These are phyloP conservation scores for Brotula barbata DNA, from an alignment of 2,797 vertebrate genomes.

Conservation along the genomic window DNA sequence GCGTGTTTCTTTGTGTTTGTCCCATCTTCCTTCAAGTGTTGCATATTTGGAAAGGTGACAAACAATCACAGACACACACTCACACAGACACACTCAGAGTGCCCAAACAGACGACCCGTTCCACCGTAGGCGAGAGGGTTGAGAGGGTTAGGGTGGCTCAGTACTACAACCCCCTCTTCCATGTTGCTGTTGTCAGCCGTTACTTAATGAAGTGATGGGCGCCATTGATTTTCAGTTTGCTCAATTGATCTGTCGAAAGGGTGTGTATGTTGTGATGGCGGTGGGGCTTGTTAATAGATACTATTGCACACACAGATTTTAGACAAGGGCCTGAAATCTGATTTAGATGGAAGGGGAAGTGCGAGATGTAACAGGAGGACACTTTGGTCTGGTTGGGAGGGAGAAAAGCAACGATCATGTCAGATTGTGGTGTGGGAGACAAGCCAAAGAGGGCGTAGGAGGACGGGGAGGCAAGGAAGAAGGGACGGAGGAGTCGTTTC, in stretches of 20 bases:
- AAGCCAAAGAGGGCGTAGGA: conserved; percentile 28
- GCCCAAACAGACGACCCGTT: conserved; percentile 1
- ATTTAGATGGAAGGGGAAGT: conserved; percentile 2
- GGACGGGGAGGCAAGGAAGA: conserved; percentile 15
- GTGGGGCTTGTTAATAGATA: conserved; percentile 47
- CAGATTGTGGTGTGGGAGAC: conserved; percentile 29
- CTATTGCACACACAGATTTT: conserved; percentile 37
- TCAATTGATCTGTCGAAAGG: conserved; percentile 66
- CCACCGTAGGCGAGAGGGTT: conserved; percentile 6
- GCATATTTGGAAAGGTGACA: neutral
- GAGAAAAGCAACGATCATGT: neutral
- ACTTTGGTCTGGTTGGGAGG: conserved; percentile 35
- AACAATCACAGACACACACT: neutral
- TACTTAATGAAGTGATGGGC: conserved; percentile 62
- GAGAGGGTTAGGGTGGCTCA: conserved; percentile 48
- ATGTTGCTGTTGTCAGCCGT: conserved; percentile 36
- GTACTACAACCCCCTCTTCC: conserved; percentile 37
- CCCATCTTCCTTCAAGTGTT: neutral
- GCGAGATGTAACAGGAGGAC: neutral
- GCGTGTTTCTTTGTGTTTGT: neutral
- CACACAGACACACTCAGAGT: conserved; percentile 13
- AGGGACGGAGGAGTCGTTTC: conserved; percentile 25
- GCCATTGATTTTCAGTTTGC: conserved; percentile 71
- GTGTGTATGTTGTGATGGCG: no score
- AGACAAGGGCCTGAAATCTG: conserved; percentile 15